A percentile compares a stretch with the other conserved stretches of the same genome.
Conservation (phyloP, 1,140 invertebrate species). For the Pogonomyrmex californicus region DNA sequence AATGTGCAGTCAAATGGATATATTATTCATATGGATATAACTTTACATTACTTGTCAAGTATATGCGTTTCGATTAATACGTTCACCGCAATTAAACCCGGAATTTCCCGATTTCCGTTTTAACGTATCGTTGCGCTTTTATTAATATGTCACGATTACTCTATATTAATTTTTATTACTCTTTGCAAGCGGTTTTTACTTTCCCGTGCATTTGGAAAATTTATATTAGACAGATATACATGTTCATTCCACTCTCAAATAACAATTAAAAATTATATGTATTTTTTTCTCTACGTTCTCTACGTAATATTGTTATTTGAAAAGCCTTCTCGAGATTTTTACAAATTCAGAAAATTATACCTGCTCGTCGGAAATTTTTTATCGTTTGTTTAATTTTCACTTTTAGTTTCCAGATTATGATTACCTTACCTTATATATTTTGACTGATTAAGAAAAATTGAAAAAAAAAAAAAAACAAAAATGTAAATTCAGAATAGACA, state of each 20-base stretch:
- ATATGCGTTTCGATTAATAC: background rate
- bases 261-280: conserved; percentile 11
- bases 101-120: background rate
- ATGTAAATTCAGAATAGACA: background rate
- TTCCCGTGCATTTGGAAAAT: background rate
- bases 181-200: conserved; percentile 13
- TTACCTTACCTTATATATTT: background rate
- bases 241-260: background rate
- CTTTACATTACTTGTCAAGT: conserved; percentile 11
- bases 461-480: background rate
- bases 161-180: conserved; percentile 15
- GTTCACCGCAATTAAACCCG: conserved; percentile 14
- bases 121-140: background rate
- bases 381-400: background rate
- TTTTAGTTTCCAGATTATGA: background rate
- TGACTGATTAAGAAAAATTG: background rate
- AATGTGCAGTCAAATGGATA: background rate
- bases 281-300: background rate
- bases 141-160: conserved; percentile 40
- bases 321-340: background rate
- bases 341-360: background rate
- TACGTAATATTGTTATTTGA: background rate
- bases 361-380: background rate
- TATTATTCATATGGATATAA: background rate
- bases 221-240: background rate